A percentile compares a stretch with the other conserved stretches of the same genome.
phyloP scores from a whole-genome alignment of 2,113 vertebrate genomes.

The Prionailurus viverrinus region DNA sequence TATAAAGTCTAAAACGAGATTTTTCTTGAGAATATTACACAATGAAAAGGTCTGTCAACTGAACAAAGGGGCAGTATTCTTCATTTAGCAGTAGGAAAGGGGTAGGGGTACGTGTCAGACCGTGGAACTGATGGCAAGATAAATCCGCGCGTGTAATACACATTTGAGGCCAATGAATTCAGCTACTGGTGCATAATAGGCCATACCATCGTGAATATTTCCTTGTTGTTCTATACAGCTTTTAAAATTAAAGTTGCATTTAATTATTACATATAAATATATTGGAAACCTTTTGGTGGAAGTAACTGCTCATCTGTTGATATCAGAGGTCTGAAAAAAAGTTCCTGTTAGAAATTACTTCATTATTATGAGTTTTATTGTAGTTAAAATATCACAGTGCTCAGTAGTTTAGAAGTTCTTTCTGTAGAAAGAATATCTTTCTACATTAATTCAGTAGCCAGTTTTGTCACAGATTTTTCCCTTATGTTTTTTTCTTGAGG shows the following conservation, averaged over 20 bases:
- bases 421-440: neutral
- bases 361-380: neutral
- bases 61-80: conserved; percentile 74
- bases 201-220: neutral
- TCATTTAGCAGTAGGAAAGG: conserved; percentile 45
- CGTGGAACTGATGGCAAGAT: conserved; percentile 32
- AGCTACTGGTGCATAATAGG: conserved; percentile 16
- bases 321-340: neutral
- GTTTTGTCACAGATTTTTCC: neutral
- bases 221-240: neutral
- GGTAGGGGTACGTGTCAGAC: conserved; percentile 32
- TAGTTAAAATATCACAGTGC: neutral
- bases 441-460: neutral
- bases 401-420: neutral
- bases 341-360: neutral
- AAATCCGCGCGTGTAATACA: neutral
- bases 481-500: neutral
- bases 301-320: neutral
- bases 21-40: conserved; percentile 66
- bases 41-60: conserved; percentile 62
- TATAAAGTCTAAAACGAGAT: conserved; percentile 57
- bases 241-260: neutral
- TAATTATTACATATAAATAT: neutral
- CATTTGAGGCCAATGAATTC: neutral
- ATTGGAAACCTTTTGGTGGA: neutral